A percentile compares a stretch with the other conserved stretches of the same genome.
Conservation (phyloP, 1,140 invertebrate species). For the Drosophila micromelanica region DNA sequence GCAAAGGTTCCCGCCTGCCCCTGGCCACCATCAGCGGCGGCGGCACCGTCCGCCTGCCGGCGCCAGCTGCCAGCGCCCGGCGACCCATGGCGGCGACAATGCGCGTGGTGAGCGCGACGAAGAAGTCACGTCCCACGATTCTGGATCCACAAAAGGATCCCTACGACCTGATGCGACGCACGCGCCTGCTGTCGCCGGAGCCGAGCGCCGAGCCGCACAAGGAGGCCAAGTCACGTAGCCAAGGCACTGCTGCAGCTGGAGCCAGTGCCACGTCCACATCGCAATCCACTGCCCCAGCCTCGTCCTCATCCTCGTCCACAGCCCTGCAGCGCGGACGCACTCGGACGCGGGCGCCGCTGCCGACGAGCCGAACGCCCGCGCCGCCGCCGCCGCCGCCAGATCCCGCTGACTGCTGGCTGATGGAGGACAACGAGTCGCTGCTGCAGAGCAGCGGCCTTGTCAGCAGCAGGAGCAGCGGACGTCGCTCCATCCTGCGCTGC, state of each 20-base stretch:
- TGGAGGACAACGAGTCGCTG: slow-evolving; percentile 69
- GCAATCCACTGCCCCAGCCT: background rate
- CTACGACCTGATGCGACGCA: slow-evolving; percentile 92
- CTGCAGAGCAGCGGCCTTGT: slow-evolving; percentile 84
- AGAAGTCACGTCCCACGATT: slow-evolving; percentile 87
- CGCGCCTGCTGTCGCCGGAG: slow-evolving; percentile 87
- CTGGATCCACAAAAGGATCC: slow-evolving; percentile 88
- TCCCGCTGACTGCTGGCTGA: slow-evolving; percentile 85
- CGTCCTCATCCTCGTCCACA: background rate
- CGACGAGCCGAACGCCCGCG: slow-evolving; percentile 12
- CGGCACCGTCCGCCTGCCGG: slow-evolving; percentile 86
- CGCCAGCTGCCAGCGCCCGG: slow-evolving; percentile 68
- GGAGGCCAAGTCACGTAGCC: slow-evolving; percentile 46
- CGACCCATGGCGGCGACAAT: slow-evolving; percentile 86
- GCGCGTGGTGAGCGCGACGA: slow-evolving; percentile 86
- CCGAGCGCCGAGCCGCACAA: slow-evolving; percentile 47
- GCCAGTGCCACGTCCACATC: slow-evolving; percentile 5
- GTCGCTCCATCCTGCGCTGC: slow-evolving; percentile 91
- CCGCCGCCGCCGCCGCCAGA: slow-evolving; percentile 72
- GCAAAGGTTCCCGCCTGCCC: slow-evolving; percentile 89
- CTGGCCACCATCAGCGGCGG: slow-evolving; percentile 86
- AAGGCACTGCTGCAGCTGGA: slow-evolving; percentile 1
- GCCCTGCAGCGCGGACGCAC: slow-evolving; percentile 56
- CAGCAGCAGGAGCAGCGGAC: slow-evolving; percentile 57
- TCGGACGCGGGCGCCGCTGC: slow-evolving; percentile 55